These are phyloP conservation scores for Eupithecia insigniata DNA, from an alignment of 2,888 invertebrate species.

Conservation along the genomic window DNA sequence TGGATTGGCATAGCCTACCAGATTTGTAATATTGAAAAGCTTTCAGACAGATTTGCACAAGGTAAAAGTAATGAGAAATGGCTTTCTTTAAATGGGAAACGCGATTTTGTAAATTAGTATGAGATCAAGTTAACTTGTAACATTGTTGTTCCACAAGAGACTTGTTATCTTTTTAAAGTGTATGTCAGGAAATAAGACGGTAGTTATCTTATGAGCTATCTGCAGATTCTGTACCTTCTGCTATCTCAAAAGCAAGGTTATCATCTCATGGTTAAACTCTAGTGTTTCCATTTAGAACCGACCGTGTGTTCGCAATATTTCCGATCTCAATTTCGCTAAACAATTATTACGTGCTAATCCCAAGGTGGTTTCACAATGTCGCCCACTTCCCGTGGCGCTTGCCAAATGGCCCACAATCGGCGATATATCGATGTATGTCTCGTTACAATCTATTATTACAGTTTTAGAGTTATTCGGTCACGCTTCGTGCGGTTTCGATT, in stretches of 20 bases:
- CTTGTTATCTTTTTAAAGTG: neutral
- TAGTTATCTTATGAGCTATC: conserved; percentile 3
- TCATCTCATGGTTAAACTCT: conserved; percentile 37
- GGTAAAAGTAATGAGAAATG: neutral
- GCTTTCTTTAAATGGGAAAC: neutral
- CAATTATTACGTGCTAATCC: conserved; percentile 32
- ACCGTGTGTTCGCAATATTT: conserved; percentile 6
- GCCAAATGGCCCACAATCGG: conserved; percentile 70
- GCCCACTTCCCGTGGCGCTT: conserved; percentile 67
- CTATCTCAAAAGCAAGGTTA: conserved; percentile 33
- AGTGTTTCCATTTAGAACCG: conserved; percentile 6
- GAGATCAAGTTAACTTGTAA: neutral
- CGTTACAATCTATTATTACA: conserved; percentile 63
- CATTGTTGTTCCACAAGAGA: neutral
- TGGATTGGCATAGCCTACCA: conserved; percentile 1
- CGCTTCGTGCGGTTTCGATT: conserved; percentile 48
- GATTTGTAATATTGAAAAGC: neutral
- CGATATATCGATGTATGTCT: conserved; percentile 54
- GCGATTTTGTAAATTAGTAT: neutral
- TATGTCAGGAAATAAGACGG: neutral
- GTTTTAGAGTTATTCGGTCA: conserved; percentile 55
- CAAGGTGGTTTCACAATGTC: conserved; percentile 56
- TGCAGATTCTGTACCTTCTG: conserved; percentile 13
- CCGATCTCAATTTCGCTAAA: conserved; percentile 17
- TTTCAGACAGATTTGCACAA: neutral